Conservation (phyloP, 2,888 invertebrate genomes). For the Hesperia comma region DNA sequence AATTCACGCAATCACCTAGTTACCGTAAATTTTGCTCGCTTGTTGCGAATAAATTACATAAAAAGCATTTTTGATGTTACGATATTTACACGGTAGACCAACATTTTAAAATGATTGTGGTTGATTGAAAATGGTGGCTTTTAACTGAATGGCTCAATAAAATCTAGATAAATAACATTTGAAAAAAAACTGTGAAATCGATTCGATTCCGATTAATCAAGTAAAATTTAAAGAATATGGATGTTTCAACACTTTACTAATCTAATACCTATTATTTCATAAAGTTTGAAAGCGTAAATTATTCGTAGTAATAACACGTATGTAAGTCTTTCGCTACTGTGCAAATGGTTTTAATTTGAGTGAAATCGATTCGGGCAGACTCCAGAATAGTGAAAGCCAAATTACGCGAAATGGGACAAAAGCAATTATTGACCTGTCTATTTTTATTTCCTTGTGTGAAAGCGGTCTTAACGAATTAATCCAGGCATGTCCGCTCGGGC, state of each 20-base stretch:
- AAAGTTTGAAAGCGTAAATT: constrained; percentile 15
- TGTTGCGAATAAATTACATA: constrained; percentile 17
- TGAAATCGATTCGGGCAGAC: constrained; percentile 37
- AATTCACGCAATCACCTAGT: constrained; percentile 1
- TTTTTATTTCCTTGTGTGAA: constrained; percentile 64
- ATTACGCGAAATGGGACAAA: constrained; percentile 57
- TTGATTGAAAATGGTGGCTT: constrained; percentile 17
- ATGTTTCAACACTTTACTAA: background rate
- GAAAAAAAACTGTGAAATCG: constrained; percentile 2
- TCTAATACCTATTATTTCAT: constrained; percentile 6
- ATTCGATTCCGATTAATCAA: background rate
- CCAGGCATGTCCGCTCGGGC: constrained; percentile 56
- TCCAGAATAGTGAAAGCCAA: constrained; percentile 64
- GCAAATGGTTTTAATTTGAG: constrained; percentile 19
- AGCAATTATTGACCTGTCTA: constrained; percentile 60
- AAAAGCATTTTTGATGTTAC: constrained; percentile 10
- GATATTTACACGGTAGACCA: constrained; percentile 8
- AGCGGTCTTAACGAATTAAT: constrained; percentile 71
- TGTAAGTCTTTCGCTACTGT: constrained; percentile 27
- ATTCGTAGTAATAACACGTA: constrained; percentile 20
- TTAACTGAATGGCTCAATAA: constrained; percentile 8
- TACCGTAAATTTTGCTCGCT: constrained; percentile 8
- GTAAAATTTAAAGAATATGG: constrained; percentile 5
- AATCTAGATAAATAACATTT: background rate
- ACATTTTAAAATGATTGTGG: constrained; percentile 22